These are phyloP conservation scores for Paramuricea clavata DNA, from an alignment of 92 coral and sea anemone genomes.

Conservation along the genomic window DNA sequence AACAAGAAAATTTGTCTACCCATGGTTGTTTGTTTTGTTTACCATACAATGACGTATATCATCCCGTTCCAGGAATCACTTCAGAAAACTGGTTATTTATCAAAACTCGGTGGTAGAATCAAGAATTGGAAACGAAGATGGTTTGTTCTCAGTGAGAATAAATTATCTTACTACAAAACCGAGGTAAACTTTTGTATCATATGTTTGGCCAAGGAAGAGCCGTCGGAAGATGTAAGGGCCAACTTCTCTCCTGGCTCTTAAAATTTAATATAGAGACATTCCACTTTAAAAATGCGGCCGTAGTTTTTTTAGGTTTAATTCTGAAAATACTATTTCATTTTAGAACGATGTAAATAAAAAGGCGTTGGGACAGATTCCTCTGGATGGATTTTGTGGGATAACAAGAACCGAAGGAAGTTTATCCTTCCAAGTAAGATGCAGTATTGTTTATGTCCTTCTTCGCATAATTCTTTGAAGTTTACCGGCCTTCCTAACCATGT, in stretches of 20 bases:
- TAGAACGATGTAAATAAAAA: constrained; percentile 84
- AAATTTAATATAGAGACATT: too few species aligned
- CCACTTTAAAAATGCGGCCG: too few species aligned
- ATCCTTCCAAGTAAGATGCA: constrained; percentile 80
- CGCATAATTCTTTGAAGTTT: too few species aligned
- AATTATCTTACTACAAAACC: constrained; percentile 90
- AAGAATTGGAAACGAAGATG: constrained; percentile 98
- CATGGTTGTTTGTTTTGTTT: background rate
- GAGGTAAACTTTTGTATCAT: constrained; percentile 62
- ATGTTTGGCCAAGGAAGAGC: too few species aligned
- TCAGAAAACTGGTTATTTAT: constrained; percentile 88
- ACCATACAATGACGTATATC: too few species aligned
- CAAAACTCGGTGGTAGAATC: constrained; percentile 95
- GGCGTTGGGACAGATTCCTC: constrained; percentile 94
- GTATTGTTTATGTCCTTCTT: too few species aligned
- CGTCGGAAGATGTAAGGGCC: too few species aligned
- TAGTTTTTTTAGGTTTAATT: too few species aligned
- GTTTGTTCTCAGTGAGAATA: constrained; percentile 92
- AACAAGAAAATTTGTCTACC: too few species aligned
- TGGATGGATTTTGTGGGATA: constrained; percentile 96
- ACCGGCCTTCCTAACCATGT: too few species aligned
- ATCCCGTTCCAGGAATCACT: constrained; percentile 82
- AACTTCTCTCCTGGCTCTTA: background rate
- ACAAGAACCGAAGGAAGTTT: constrained; percentile 95
- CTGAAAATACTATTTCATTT: background rate